Conservation (phyloP, 2,888 invertebrate genomes). For the Nomada fucata region DNA sequence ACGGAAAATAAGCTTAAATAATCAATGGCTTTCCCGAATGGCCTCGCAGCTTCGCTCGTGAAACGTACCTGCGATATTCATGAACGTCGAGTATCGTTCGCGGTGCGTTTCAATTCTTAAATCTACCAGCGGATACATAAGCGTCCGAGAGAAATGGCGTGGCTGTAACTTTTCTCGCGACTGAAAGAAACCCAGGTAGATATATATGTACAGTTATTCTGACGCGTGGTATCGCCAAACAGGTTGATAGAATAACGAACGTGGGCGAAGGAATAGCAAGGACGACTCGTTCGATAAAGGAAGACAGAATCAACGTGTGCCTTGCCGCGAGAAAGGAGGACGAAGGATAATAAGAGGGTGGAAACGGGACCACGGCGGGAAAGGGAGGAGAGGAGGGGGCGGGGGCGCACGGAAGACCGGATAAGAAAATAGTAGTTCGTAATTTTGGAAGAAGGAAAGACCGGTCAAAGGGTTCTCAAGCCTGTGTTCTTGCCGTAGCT, state of each 20-base stretch:
- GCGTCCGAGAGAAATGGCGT: slow-evolving; percentile 33
- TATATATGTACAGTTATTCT: neutral
- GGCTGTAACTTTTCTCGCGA: slow-evolving; percentile 14
- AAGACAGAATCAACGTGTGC: slow-evolving; percentile 24
- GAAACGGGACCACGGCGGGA: slow-evolving; percentile 1
- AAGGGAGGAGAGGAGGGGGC: neutral
- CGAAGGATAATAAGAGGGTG: slow-evolving; percentile 55
- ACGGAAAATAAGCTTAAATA: slow-evolving; percentile 13
- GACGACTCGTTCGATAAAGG: neutral
- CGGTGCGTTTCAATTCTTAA: slow-evolving; percentile 53
- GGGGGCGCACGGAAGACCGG: slow-evolving; percentile 20
- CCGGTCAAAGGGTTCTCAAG: slow-evolving; percentile 56
- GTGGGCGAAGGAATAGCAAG: slow-evolving; percentile 1
- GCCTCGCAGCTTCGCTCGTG: neutral
- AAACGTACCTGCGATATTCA: slow-evolving; percentile 5
- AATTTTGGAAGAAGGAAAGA: slow-evolving; percentile 59
- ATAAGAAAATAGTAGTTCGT: slow-evolving; percentile 49
- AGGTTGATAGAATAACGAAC: slow-evolving; percentile 47
- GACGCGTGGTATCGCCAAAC: slow-evolving; percentile 33
- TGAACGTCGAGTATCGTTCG: slow-evolving; percentile 13
- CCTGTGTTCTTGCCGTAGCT: slow-evolving; percentile 50
- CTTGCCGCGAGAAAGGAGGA: slow-evolving; percentile 26
- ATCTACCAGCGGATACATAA: slow-evolving; percentile 38
- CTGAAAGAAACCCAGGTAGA: too few relatives aligned
- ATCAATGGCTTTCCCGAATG: neutral